Conservation (phyloP, 2,113 vertebrate genomes). For the Suricata suricatta region DNA sequence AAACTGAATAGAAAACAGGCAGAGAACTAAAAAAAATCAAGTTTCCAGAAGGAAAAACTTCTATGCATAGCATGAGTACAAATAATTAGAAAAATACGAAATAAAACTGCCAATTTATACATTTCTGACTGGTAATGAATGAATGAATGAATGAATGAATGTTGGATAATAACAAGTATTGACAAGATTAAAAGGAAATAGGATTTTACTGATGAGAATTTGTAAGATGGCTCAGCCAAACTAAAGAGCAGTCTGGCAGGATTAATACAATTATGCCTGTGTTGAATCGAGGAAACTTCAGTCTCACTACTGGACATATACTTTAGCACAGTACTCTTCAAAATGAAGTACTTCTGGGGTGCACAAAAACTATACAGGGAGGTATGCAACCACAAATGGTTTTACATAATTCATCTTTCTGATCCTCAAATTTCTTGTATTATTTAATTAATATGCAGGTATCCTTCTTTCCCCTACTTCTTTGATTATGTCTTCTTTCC, state of each 20-base stretch:
- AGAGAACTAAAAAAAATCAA: background rate
- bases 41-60: background rate
- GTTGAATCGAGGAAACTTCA: background rate
- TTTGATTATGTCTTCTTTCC: background rate
- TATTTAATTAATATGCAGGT: background rate
- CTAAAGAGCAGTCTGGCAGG: background rate
- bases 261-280: background rate
- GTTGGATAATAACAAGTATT: background rate
- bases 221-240: background rate
- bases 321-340: background rate
- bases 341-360: background rate
- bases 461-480: background rate
- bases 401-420: background rate
- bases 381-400: background rate
- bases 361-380: background rate
- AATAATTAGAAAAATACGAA: constrained; percentile 9
- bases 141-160: background rate
- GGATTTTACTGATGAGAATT: background rate
- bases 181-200: background rate
- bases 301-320: background rate
- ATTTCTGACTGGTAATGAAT: background rate
- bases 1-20: background rate
- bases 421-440: background rate
- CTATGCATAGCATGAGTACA: background rate
- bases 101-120: background rate